Evolutionary conservation across 2,113 vertebrate species (phyloP).

Genomic region (Hystrix brachyura): DNA sequence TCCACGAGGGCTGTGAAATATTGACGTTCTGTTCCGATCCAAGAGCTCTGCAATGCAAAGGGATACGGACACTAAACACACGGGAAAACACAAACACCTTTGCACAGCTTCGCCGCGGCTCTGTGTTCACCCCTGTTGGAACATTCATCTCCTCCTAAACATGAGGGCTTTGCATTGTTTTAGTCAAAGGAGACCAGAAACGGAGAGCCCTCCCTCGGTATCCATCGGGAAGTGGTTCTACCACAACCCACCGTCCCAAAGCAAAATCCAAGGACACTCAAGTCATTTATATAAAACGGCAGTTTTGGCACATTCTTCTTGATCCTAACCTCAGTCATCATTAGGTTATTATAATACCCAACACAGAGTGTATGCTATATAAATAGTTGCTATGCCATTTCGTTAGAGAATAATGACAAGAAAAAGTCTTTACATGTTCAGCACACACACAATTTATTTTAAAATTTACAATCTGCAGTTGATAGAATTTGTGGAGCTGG

Average conservation of each 20-base stretch:
- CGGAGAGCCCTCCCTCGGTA: neutral
- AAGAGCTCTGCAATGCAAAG: slow-evolving; percentile 93
- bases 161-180: neutral
- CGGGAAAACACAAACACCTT: slow-evolving; percentile 33
- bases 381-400: neutral
- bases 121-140: slow-evolving; percentile 55
- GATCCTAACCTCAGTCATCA: neutral
- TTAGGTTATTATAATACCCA: neutral
- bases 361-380: neutral
- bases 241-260: neutral
- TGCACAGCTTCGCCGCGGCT: slow-evolving; percentile 31
- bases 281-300: neutral
- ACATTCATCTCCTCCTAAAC: slow-evolving; percentile 15
- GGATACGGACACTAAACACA: slow-evolving; percentile 72
- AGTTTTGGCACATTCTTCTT: neutral
- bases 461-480: neutral
- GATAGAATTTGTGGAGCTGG: neutral
- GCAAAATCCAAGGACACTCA: neutral
- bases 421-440: neutral
- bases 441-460: too few relatives aligned
- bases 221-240: neutral
- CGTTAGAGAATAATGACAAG: neutral
- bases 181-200: slow-evolving; percentile 59
- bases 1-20: slow-evolving; percentile 92
- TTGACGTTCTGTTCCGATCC: slow-evolving; percentile 96